These are phyloP conservation scores for Tachina lurida DNA, from an alignment of 2,888 invertebrate genomes.

Conservation along the genomic window DNA sequence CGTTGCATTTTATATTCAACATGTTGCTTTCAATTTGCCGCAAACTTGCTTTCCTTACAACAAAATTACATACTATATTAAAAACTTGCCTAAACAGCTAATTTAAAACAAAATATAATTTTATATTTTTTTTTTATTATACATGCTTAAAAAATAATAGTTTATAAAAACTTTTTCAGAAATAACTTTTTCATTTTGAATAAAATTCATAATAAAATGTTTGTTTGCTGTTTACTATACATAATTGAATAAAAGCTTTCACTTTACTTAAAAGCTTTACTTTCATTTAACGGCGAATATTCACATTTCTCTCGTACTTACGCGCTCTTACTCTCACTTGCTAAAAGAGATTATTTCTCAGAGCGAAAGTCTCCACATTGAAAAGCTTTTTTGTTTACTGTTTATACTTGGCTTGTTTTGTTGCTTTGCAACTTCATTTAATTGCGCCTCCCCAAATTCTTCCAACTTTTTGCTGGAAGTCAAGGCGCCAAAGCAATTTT, in stretches of 20 bases:
- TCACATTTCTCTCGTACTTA: background rate
- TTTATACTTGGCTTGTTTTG: background rate
- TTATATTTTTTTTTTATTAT: background rate
- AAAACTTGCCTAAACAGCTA: background rate
- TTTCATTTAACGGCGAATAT: slow-evolving; percentile 46
- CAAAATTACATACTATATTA: background rate
- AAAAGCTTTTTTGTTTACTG: slow-evolving; percentile 41
- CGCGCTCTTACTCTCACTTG: background rate
- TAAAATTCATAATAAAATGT: too few relatives aligned
- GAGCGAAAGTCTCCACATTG: slow-evolving; percentile 65
- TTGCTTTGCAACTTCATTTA: slow-evolving; percentile 14
- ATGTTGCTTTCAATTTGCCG: slow-evolving; percentile 78
- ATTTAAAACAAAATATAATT: background rate
- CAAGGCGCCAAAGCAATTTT: background rate
- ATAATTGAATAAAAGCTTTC: slow-evolving; percentile 25
- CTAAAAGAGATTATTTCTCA: background rate
- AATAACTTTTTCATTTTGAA: background rate
- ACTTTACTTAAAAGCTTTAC: slow-evolving; percentile 41
- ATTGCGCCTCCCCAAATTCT: slow-evolving; percentile 21
- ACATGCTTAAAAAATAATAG: background rate
- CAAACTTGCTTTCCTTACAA: slow-evolving; percentile 17
- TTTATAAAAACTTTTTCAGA: background rate
- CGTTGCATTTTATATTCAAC: slow-evolving; percentile 71
- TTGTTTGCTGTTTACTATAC: background rate
- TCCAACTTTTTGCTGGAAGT: slow-evolving; percentile 6